Percentiles rank a stretch among this genome's conserved stretches.
These are phyloP conservation scores for Microctonus hyperodae DNA, from an alignment of 2,888 invertebrate species.

Conservation along the genomic window DNA sequence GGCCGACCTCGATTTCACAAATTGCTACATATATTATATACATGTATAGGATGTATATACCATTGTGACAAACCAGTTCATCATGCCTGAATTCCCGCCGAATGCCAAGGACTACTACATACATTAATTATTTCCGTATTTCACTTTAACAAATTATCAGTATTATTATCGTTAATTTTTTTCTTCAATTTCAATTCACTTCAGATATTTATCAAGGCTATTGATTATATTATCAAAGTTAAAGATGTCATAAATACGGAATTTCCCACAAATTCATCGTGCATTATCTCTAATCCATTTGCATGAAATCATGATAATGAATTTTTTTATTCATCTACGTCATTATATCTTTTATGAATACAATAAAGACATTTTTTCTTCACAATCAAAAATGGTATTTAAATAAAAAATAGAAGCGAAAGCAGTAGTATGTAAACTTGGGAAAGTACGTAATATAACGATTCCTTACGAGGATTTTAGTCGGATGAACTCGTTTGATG, in stretches of 20 bases:
- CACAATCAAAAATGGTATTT: not conserved
- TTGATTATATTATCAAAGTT: not conserved
- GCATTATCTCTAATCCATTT: not conserved
- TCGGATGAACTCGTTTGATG: not conserved
- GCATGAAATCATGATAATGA: not conserved
- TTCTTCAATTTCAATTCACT: not conserved
- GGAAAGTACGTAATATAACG: constrained; percentile 13
- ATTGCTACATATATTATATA: not conserved
- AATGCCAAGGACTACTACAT: constrained; percentile 11
- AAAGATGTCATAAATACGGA: not conserved
- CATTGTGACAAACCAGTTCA: not conserved
- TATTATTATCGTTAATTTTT: too few relatives aligned
- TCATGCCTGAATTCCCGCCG: not conserved
- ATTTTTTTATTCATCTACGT: not conserved
- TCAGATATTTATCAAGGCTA: not conserved
- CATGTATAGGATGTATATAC: not conserved
- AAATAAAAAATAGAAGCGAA: not conserved
- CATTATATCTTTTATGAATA: too few relatives aligned
- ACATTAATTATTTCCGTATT: not conserved
- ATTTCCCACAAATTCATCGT: not conserved
- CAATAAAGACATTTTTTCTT: not conserved
- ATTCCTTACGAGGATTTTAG: constrained; percentile 13
- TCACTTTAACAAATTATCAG: not conserved
- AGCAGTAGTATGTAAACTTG: too few relatives aligned
- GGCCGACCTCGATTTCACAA: constrained; percentile 28